phyloP scores from a whole-genome alignment of 2,797 vertebrate genomes.

The Rhinoraja longicauda region DNA sequence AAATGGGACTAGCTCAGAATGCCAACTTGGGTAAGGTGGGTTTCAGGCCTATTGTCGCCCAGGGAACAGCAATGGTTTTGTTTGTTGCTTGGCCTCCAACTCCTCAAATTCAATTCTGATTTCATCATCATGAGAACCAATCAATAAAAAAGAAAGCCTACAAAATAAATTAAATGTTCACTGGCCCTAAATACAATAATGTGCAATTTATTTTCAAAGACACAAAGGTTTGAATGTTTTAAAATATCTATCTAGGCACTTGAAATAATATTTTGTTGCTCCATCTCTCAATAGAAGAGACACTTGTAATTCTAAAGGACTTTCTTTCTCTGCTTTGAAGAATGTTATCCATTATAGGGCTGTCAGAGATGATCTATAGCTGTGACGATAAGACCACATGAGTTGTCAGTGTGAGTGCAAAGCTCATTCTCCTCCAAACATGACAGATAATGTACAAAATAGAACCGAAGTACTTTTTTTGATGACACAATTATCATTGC shows the following conservation, averaged over 20 bases:
- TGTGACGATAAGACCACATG: not conserved
- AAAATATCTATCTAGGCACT: not conserved
- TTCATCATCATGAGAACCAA: not conserved
- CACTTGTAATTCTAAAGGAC: not conserved
- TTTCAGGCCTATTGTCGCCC: no score
- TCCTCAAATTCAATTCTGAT: not conserved
- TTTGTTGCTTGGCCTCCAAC: not conserved
- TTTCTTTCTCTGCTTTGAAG: not conserved
- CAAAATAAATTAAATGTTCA: not conserved
- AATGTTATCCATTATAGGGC: not conserved
- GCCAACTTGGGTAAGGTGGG: no score
- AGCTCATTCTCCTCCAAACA: not conserved
- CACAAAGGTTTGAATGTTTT: not conserved
- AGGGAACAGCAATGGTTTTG: not conserved
- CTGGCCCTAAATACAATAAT: not conserved
- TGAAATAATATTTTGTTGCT: not conserved
- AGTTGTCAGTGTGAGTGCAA: not conserved
- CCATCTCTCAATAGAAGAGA: not conserved
- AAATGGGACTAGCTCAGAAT: no score
- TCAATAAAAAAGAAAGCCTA: not conserved
- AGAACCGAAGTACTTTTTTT: not conserved
- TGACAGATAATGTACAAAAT: not conserved
- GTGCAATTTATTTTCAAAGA: not conserved
- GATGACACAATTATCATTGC: not conserved
- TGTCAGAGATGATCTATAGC: constrained; percentile 3